Conservation (phyloP, 2,797 vertebrate genomes). For the Amniataba percoides region DNA sequence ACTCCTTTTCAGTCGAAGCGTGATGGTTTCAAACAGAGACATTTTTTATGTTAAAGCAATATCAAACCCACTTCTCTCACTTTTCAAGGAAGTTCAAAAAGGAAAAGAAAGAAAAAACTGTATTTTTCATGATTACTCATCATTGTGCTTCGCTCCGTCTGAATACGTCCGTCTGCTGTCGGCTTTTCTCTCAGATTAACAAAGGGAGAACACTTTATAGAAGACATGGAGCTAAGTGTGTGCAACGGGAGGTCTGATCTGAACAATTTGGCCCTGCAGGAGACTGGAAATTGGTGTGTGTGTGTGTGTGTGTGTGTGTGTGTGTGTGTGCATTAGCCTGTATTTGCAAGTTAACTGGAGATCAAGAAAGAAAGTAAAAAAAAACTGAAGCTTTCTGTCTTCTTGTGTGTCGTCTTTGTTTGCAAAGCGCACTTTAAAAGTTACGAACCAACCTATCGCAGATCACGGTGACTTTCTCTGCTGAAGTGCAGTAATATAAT, state of each 20-base stretch:
- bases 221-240: conserved; percentile 76
- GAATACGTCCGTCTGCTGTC: too few species aligned
- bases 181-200: conserved; percentile 39
- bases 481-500: not conserved
- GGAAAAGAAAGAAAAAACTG: not conserved
- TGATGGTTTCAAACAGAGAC: not conserved
- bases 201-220: conserved; percentile 46
- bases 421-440: not conserved
- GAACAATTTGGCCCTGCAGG: conserved; percentile 66
- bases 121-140: conserved; percentile 27
- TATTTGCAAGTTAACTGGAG: conserved; percentile 6
- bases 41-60: not conserved
- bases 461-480: not conserved
- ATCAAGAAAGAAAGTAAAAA: not conserved
- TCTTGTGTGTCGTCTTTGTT: not conserved
- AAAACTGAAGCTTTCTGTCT: not conserved
- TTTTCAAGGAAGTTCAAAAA: not conserved
- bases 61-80: too few species aligned
- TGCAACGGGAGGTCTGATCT: conserved; percentile 59
- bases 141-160: conserved; percentile 5
- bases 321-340: conserved; percentile 25
- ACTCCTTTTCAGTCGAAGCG: not conserved
- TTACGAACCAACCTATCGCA: not conserved
- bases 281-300: conserved; percentile 25
- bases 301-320: conserved; percentile 32